Percentiles rank a stretch among this genome's conserved stretches.
These are phyloP conservation scores for Tyrannus savana DNA, from an alignment of 2,113 vertebrate genomes.

Conservation along the genomic window DNA sequence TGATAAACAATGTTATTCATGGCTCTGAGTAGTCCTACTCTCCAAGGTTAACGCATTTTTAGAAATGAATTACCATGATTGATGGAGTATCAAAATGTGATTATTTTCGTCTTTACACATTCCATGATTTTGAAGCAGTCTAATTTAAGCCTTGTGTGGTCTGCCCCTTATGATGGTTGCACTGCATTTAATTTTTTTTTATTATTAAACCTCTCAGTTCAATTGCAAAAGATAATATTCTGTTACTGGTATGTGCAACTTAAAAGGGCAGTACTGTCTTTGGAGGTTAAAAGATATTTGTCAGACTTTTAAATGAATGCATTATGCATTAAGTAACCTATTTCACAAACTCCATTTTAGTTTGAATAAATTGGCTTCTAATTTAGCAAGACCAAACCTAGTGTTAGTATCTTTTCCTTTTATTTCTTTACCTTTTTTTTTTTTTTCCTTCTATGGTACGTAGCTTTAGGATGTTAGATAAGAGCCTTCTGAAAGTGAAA, in stretches of 20 bases:
- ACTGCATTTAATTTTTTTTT: not conserved
- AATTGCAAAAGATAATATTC: constrained; percentile 51
- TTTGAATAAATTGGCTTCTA: constrained; percentile 53
- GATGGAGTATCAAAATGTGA: constrained; percentile 61
- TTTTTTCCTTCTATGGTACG: not conserved
- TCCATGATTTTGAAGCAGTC: constrained; percentile 61
- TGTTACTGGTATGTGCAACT: constrained; percentile 34
- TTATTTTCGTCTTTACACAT: constrained; percentile 65
- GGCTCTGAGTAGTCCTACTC: constrained; percentile 43
- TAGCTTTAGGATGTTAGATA: constrained; percentile 69
- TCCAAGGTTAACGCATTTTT: constrained; percentile 63
- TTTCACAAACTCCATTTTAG: constrained; percentile 48
- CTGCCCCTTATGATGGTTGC: constrained; percentile 51
- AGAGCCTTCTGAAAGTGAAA: constrained; percentile 64
- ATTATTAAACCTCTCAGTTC: constrained; percentile 31
- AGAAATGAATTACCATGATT: constrained; percentile 61
- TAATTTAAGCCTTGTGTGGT: constrained; percentile 63
- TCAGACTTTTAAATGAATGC: constrained; percentile 56
- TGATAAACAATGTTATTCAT: constrained; percentile 63
- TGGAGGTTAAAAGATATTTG: constrained; percentile 41
- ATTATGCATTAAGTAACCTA: constrained; percentile 53
- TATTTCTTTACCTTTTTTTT: constrained; percentile 13
- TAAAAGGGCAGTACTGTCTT: constrained; percentile 59
- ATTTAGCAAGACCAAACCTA: constrained; percentile 36
- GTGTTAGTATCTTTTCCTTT: constrained; percentile 50